phyloP scores from a whole-genome alignment of 2,113 vertebrate genomes.

The Rhombomys opimus region DNA sequence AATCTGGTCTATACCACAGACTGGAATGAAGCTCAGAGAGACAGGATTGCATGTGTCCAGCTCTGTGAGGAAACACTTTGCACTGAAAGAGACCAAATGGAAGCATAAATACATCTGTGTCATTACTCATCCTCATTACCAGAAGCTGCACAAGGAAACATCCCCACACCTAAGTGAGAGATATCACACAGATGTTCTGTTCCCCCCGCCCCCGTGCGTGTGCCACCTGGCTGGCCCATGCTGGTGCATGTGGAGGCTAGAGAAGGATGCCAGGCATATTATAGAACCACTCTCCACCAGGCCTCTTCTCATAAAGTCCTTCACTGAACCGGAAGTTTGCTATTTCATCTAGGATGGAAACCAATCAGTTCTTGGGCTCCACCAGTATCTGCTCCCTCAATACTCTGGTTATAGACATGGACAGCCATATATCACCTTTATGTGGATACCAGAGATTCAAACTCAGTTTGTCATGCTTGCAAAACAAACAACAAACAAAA shows the following conservation, averaged over 20 bases:
- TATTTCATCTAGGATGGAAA: neutral
- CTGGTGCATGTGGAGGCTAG: neutral
- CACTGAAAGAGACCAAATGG: neutral
- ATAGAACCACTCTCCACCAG: neutral
- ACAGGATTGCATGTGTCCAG: neutral
- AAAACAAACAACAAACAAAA: no score
- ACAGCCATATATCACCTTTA: no score
- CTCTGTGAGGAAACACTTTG: neutral
- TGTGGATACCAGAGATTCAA: neutral
- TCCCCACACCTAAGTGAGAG: neutral
- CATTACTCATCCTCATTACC: no score
- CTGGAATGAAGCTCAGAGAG: neutral
- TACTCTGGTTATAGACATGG: no score
- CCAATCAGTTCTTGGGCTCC: neutral
- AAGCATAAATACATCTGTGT: neutral
- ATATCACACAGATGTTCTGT: neutral
- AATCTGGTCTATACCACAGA: neutral
- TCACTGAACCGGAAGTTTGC: neutral
- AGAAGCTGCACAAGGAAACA: neutral
- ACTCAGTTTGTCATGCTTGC: neutral
- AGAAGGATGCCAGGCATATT: no score
- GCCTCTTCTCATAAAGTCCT: no score
- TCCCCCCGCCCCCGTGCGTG: no score
- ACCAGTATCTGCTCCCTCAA: neutral
- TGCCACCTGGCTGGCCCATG: neutral